These are phyloP conservation scores for Drosophila mojavensis DNA, from an alignment of 1,140 invertebrate species.

Conservation along the genomic window DNA sequence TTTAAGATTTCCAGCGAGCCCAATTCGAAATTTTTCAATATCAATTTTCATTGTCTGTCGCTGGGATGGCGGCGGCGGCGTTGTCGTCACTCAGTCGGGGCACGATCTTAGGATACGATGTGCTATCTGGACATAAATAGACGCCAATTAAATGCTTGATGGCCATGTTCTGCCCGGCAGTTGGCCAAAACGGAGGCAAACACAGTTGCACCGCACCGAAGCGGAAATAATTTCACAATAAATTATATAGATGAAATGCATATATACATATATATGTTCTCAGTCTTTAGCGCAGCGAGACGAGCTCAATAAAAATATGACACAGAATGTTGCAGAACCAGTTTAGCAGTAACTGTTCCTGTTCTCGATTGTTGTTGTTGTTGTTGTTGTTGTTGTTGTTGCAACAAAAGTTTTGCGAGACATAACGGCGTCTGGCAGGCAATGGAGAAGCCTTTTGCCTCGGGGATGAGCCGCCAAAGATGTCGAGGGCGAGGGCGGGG, in stretches of 20 bases:
- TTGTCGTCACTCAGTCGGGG: slow-evolving; percentile 67
- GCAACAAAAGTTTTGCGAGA: slow-evolving; percentile 59
- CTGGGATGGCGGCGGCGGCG: slow-evolving; percentile 9
- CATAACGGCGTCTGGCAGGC: slow-evolving; percentile 71
- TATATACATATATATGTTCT: slow-evolving; percentile 4
- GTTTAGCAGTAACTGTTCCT: slow-evolving; percentile 29
- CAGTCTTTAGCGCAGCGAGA: slow-evolving; percentile 13
- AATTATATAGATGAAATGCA: slow-evolving; percentile 72
- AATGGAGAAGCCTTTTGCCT: slow-evolving; percentile 11
- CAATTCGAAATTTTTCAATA: slow-evolving; percentile 60
- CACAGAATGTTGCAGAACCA: slow-evolving; percentile 52
- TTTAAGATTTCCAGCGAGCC: slow-evolving; percentile 63
- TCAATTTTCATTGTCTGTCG: slow-evolving; percentile 74
- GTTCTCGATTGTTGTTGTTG: slow-evolving; percentile 1
- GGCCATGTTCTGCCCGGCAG: slow-evolving; percentile 32
- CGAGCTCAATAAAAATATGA: slow-evolving; percentile 46
- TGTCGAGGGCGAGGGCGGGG: slow-evolving; percentile 10
- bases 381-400: slow-evolving; percentile 9
- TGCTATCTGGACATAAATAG: slow-evolving; percentile 80
- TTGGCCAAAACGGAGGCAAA: slow-evolving; percentile 13
- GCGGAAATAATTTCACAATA: slow-evolving; percentile 79
- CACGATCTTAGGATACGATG: slow-evolving; percentile 68
- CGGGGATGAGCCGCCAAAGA: slow-evolving; percentile 38
- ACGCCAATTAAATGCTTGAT: slow-evolving; percentile 79
- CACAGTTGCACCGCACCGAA: slow-evolving; percentile 38